phyloP scores from a whole-genome alignment of 2,113 vertebrate genomes.

The Xerus inauris region DNA sequence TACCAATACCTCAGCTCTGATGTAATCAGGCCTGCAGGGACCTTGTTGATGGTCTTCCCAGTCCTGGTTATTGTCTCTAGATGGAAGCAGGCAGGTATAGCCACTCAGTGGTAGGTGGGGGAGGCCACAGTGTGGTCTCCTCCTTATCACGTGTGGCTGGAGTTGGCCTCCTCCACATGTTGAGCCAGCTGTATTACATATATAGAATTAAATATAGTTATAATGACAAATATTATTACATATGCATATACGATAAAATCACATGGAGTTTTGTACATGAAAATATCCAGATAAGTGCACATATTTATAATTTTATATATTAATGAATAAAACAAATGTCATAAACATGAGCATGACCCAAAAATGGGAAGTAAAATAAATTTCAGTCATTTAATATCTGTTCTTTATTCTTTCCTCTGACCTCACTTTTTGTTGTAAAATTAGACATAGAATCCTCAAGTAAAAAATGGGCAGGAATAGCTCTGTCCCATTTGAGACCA shows the following conservation, averaged over 20 bases:
- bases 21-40: too few species aligned
- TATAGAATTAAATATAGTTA: background rate
- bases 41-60: too few species aligned
- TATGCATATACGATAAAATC: background rate
- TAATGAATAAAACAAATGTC: background rate
- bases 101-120: too few species aligned
- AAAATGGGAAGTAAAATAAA: background rate
- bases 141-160: too few species aligned
- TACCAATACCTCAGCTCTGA: too few species aligned
- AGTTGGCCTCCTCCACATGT: too few species aligned
- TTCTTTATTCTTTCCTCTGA: background rate
- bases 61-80: too few species aligned
- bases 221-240: background rate
- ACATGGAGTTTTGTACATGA: background rate
- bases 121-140: too few species aligned
- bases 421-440: background rate
- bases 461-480: background rate
- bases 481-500: background rate
- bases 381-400: background rate
- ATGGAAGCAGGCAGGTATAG: too few species aligned
- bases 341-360: background rate
- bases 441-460: background rate
- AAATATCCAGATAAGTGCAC: background rate
- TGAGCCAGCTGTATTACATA: too few species aligned
- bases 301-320: background rate